Evolutionary conservation across 2,888 invertebrate genomes (phyloP), one percentile per base, ranked within the genome.

Genomic region (Tyria jacobaeae): DNA sequence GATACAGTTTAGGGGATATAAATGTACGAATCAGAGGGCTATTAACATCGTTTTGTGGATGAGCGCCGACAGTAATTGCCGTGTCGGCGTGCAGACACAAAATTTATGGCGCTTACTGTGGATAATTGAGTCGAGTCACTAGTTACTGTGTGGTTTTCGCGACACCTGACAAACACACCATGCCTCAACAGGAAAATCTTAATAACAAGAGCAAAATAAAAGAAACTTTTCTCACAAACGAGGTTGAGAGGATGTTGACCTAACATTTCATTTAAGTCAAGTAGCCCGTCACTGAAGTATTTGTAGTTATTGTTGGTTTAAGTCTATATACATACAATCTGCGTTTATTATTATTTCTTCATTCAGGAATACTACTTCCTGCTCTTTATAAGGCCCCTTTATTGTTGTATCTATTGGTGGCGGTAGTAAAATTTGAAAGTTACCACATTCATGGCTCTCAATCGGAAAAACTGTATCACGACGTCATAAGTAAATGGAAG

Each of bases 41-140:
- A 92, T 92, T 91, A 91, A 90, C 90, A 88, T 88, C 89, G 91
- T 91, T 91, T 90, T 91, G 90, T 90, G 91, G 92, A 92, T 91
- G 92, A 92, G 89, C 87, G 90, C 87, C 87, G 92, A 91, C 92
- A 92, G 91, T 92, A 93, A 93, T 92, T 90, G 92, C 88, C 90
- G 88, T 89, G 90, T 90, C 90, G 89, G 90, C 86, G 86, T 87
- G 88, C 86, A 87, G 89, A 86, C 89, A 84, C 82, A 82, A 86
- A 89, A 92, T 92, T 91, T 92, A 93, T 91, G 84, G 90, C 85
- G 76, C 84, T 75, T 88, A 83, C 81, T 84, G 83, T 80, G 84
- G 85, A 84, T 91, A 91, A 92, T 91, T 90, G 89, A 91, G 89
- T 88, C 86, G 83, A 80, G 76, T 80, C 83, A 76, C 83, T 84